Conservation (phyloP, 2,888 invertebrate genomes). For the Hymenopus coronatus region DNA sequence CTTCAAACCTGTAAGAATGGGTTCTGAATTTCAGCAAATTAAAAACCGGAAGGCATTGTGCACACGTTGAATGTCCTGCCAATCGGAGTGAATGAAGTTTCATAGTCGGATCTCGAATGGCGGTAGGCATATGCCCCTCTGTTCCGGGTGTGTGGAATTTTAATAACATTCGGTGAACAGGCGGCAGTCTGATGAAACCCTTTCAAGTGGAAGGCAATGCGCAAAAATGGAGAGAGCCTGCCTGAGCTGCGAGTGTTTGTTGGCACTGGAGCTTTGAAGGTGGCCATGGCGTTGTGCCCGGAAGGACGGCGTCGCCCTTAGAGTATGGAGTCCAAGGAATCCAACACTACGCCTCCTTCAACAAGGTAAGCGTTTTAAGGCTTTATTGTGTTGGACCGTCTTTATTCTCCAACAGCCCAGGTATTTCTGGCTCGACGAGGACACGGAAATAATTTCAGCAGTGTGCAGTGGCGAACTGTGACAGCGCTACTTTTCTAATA, state of each 20-base stretch:
- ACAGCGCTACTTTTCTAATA: too few relatives aligned
- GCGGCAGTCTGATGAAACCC: neutral
- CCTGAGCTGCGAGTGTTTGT: neutral
- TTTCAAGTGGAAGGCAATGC: neutral
- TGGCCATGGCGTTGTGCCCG: neutral
- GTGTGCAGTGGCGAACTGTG: too few relatives aligned
- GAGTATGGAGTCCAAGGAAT: neutral
- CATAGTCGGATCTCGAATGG: neutral
- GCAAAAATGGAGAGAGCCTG: neutral
- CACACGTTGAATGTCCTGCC: neutral
- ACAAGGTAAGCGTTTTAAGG: neutral
- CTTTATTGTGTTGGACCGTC: too few relatives aligned
- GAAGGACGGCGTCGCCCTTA: neutral
- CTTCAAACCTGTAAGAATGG: neutral
- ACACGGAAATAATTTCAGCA: too few relatives aligned
- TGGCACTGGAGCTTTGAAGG: neutral
- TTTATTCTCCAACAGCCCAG: too few relatives aligned
- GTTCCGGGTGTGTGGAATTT: neutral
- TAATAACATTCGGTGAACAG: neutral
- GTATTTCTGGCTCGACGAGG: too few relatives aligned
- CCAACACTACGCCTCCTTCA: neutral
- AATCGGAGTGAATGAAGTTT: neutral
- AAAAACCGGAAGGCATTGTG: neutral
- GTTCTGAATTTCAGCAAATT: neutral
- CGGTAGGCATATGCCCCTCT: neutral